Evolutionary conservation across 2,113 vertebrate species (phyloP), one percentile per base, ranked within the genome.

Genomic region (Chaetodon trifascialis): DNA sequence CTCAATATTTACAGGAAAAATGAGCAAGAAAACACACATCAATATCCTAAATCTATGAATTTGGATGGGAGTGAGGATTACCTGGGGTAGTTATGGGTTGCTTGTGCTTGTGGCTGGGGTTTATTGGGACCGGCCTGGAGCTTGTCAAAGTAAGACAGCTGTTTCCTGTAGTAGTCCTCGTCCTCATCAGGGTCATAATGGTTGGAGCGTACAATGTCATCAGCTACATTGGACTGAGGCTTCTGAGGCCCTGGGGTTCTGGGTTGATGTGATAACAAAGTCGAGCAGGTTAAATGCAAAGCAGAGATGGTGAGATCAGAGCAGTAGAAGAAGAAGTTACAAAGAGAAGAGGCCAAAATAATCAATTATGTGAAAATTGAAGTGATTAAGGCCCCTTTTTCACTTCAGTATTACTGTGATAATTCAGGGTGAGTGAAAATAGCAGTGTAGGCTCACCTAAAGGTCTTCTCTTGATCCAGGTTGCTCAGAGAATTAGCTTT

Each of bases 151-250:
- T 97, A 99, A 0, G 98, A 98, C 78, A 99, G 96, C 94, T 99
- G 98, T 81, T 99, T 99, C 40, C 96, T 95, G 80, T 99, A 99
- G 79, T 98, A 99, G 42, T 99, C 98, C 73, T 99, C 98, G 38
- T 99, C 98, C 62, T 99, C 98, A 21, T 99, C 97, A 0, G 97
- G 97, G 74, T 98, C 94, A 0, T 97, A 97, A 62, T 97, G 96
- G 87, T 99, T 98, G 17, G 97, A 95, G 62, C 97, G 97, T 51
- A 98, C 95, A 0, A 98, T 96, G 66, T 99, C 98, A 90, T 98
- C 97, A 7, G 95, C 93, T 11, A 92, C 94, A 73, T 96, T 96
- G 25, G 93, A 76, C 74, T 96, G 97, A 91, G 97, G 96, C 93
- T 96, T 97, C 79, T 99, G 98, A 23, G 97, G 97, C 95, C 98